phyloP scores from a whole-genome alignment of 2,888 invertebrate species.

The Bhutanitis thaidina region DNA sequence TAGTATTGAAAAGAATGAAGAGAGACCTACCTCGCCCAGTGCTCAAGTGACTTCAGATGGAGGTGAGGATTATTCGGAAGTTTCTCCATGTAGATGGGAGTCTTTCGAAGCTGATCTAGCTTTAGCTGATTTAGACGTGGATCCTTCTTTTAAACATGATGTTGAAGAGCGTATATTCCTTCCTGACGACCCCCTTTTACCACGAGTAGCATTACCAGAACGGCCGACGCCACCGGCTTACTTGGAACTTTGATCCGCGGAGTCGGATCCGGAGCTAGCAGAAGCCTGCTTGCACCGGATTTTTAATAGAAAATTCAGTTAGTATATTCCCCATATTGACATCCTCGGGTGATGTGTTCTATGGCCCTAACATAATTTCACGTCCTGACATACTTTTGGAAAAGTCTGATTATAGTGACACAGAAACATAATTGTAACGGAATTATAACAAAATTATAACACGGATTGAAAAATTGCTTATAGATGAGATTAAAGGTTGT shows the following conservation, averaged over 20 bases:
- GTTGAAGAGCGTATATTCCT: conserved; percentile 82
- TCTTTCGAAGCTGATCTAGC: conserved; percentile 82
- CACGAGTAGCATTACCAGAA: conserved; percentile 72
- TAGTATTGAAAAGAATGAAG: conserved; percentile 69
- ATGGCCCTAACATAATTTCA: conserved; percentile 29
- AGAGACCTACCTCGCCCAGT: conserved; percentile 74
- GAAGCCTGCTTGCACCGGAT: conserved; percentile 54
- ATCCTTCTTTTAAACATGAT: conserved; percentile 81
- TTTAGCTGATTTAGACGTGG: conserved; percentile 80
- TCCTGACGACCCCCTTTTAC: conserved; percentile 79
- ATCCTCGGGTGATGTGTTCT: conserved; percentile 6
- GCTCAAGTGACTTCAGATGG: conserved; percentile 81
- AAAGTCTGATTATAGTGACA: conserved; percentile 12
- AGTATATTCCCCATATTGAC: conserved; percentile 26
- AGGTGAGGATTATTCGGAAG: conserved; percentile 62
- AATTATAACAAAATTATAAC: conserved; percentile 36
- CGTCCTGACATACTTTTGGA: not conserved
- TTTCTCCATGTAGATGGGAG: conserved; percentile 81
- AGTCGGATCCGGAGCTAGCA: conserved; percentile 69
- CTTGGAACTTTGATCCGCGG: conserved; percentile 73
- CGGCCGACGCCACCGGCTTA: conserved; percentile 80
- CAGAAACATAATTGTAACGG: not conserved
- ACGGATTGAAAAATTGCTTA: conserved; percentile 71
- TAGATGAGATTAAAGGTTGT: conserved; percentile 71
- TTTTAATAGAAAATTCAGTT: conserved; percentile 47